These are phyloP conservation scores for Lophius americanus DNA, from an alignment of 2,797 vertebrate species.

Conservation along the genomic window DNA sequence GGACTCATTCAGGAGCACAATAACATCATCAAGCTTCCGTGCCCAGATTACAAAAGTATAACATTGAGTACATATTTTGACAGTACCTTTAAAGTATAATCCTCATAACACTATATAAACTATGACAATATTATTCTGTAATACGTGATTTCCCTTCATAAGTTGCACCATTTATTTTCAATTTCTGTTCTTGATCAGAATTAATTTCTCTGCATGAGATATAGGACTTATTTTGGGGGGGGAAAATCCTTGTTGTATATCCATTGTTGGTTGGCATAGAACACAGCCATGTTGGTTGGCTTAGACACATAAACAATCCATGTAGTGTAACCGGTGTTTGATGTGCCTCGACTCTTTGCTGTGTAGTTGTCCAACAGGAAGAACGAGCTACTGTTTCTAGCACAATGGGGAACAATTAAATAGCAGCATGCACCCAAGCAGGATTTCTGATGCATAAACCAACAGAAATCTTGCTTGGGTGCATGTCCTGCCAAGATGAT, in stretches of 20 bases:
- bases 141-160: neutral
- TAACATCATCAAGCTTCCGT: too few species aligned
- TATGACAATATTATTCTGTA: neutral
- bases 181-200: neutral
- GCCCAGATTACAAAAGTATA: neutral
- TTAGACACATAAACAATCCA: too few species aligned
- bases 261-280: too few species aligned
- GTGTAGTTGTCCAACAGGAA: slow-evolving; percentile 29
- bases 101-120: neutral
- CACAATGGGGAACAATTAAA: neutral
- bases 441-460: neutral
- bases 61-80: too few species aligned
- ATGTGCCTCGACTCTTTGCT: neutral
- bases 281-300: too few species aligned
- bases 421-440: too few species aligned
- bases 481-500: neutral
- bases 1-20: neutral
- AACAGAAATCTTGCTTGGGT: slow-evolving; percentile 24
- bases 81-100: too few species aligned
- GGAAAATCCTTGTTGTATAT: too few species aligned
- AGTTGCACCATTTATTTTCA: neutral
- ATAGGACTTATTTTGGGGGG: too few species aligned
- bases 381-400: slow-evolving; percentile 5
- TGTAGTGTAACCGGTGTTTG: too few species aligned
- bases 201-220: too few species aligned